Conservation (phyloP, 64 coral and sea anemone genomes). For the Orbicella faveolata region DNA sequence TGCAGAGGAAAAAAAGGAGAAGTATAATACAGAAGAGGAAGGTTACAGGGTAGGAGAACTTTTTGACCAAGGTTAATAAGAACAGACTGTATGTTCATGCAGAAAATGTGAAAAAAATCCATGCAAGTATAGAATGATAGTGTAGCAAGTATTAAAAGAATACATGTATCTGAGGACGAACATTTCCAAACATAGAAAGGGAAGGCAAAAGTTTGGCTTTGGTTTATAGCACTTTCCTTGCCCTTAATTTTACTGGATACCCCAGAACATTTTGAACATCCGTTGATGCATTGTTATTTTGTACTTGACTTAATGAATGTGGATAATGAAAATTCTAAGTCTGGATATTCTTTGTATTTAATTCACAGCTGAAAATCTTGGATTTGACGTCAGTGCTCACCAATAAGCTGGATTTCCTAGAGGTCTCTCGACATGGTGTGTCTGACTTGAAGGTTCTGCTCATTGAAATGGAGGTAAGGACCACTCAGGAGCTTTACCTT, state of each 20-base stretch:
- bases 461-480: constrained; percentile 86
- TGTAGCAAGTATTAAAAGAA: too few species aligned
- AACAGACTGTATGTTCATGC: too few species aligned
- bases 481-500: background rate
- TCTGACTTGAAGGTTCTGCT: constrained; percentile 69
- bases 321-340: background rate
- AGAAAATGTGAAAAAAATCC: too few species aligned
- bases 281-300: background rate
- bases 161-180: too few species aligned
- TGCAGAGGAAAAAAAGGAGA: constrained; percentile 42
- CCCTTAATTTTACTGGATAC: too few species aligned
- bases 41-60: constrained; percentile 54
- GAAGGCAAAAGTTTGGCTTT: too few species aligned
- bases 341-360: background rate
- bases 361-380: constrained; percentile 51
- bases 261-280: too few species aligned
- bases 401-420: constrained; percentile 83
- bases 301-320: background rate
- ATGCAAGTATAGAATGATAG: too few species aligned
- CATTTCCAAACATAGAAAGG: too few species aligned
- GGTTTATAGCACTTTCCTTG: too few species aligned
- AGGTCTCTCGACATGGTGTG: constrained; percentile 67
- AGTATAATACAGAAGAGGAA: constrained; percentile 44
- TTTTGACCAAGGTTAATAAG: too few species aligned
- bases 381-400: constrained; percentile 64